These are phyloP conservation scores for Pipistrellus pipistrellus DNA, from an alignment of 2,797 vertebrate genomes.

Conservation along the genomic window DNA sequence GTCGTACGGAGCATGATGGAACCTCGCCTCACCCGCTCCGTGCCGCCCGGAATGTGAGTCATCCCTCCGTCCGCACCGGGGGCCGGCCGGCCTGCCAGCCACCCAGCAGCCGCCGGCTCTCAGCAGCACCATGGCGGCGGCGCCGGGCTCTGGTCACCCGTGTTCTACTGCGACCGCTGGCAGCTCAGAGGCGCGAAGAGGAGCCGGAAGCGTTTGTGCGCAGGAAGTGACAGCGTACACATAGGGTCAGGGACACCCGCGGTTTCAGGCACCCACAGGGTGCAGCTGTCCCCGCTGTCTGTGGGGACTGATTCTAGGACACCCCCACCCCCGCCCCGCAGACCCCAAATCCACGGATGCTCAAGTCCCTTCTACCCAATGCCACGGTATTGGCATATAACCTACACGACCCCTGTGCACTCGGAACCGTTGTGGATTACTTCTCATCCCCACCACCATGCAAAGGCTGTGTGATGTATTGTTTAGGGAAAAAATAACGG, in stretches of 20 bases:
- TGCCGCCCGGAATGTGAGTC: neutral
- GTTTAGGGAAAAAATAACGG: neutral
- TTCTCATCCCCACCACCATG: neutral
- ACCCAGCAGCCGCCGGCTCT: neutral
- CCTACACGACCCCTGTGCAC: accelerated
- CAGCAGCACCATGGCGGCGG: accelerated
- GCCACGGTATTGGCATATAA: neutral
- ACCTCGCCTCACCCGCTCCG: accelerated
- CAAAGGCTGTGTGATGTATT: accelerated
- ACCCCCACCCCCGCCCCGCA: too few relatives aligned
- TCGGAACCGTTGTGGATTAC: neutral
- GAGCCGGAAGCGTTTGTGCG: neutral
- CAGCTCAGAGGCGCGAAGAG: neutral
- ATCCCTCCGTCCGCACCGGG: neutral
- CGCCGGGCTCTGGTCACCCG: neutral
- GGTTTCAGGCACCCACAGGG: neutral
- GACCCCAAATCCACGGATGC: neutral
- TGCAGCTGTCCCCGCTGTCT: neutral
- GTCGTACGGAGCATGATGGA: accelerated
- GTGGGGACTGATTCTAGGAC: neutral
- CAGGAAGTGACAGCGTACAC: neutral
- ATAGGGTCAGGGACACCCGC: too few relatives aligned
- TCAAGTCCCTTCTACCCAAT: neutral
- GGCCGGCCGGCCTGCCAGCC: neutral
- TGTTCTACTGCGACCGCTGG: neutral